phyloP scores from a whole-genome alignment of 2,113 vertebrate species.

The Gyps fulvus region DNA sequence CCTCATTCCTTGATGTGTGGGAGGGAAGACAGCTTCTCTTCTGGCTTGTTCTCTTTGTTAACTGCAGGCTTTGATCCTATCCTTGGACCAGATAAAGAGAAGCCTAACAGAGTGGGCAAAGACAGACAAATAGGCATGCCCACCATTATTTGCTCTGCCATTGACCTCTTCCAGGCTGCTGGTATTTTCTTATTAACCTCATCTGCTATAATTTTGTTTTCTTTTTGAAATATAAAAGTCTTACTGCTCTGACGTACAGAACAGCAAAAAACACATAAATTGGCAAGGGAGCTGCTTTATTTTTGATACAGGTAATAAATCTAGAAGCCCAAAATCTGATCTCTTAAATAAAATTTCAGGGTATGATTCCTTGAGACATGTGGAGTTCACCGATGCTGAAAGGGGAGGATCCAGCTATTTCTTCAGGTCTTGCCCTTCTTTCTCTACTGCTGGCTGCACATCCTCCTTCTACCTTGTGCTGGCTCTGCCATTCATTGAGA shows the following conservation, averaged over 20 bases:
- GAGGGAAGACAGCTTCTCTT: not conserved
- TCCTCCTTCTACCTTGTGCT: not conserved
- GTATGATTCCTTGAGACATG: not conserved
- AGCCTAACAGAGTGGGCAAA: not conserved
- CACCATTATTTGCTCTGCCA: not conserved
- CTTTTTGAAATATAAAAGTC: not conserved
- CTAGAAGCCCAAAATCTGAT: not conserved
- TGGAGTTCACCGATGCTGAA: not conserved
- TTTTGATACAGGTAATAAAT: not conserved
- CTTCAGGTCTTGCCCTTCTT: not conserved
- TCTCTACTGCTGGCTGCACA: not conserved
- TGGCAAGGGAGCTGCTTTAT: not conserved
- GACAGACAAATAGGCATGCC: not conserved
- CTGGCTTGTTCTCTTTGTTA: not conserved
- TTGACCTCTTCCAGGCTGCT: not conserved
- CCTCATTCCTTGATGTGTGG: not conserved
- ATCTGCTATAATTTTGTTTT: not conserved
- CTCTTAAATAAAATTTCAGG: not conserved
- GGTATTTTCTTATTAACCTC: not conserved
- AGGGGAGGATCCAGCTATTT: not conserved
- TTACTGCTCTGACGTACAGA: not conserved
- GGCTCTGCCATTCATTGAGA: not conserved
- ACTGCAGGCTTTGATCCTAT: not conserved
- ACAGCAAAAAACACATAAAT: not conserved
- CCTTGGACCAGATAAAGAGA: not conserved